These are phyloP conservation scores for Nibea coibor DNA, from an alignment of 2,113 vertebrate species.

Conservation along the genomic window DNA sequence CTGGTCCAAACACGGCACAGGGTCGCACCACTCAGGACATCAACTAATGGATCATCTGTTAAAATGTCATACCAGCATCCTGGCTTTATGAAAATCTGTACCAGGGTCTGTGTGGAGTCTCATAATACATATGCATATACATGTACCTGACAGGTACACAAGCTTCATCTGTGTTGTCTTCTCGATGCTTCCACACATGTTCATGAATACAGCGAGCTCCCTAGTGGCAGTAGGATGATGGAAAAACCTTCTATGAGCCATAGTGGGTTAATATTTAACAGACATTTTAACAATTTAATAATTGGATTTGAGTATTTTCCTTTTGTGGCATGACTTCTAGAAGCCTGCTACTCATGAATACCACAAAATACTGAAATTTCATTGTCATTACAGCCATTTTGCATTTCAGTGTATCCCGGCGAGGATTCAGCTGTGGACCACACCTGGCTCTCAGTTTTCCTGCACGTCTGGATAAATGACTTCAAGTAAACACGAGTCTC, in stretches of 20 bases:
- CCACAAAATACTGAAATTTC: conserved; percentile 21
- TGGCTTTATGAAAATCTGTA: conserved; percentile 17
- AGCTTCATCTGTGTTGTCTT: conserved; percentile 14
- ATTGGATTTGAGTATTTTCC: conserved; percentile 9
- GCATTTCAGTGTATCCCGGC: conserved; percentile 33
- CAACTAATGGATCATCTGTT: conserved; percentile 44
- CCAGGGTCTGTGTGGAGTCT: conserved; percentile 16
- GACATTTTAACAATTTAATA: conserved; percentile 6
- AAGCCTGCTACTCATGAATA: conserved; percentile 14
- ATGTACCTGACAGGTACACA: conserved; percentile 31
- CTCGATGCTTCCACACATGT: conserved; percentile 14
- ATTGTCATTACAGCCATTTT: conserved; percentile 31
- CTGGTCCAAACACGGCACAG: conserved; percentile 8
- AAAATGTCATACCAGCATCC: neutral
- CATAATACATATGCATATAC: neutral
- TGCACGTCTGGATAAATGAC: conserved; percentile 46
- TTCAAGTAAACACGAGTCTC: conserved; percentile 49
- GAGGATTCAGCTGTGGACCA: conserved; percentile 60
- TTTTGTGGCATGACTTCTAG: neutral
- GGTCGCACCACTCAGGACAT: conserved; percentile 18
- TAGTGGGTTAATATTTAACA: conserved; percentile 5
- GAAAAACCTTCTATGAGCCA: neutral
- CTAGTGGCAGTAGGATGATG: neutral
- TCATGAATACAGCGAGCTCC: conserved; percentile 10
- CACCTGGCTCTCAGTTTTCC: conserved; percentile 52